Base-by-base conservation (phyloP, 2,888 invertebrate species). In the Chrysina gloriosa region DNA sequence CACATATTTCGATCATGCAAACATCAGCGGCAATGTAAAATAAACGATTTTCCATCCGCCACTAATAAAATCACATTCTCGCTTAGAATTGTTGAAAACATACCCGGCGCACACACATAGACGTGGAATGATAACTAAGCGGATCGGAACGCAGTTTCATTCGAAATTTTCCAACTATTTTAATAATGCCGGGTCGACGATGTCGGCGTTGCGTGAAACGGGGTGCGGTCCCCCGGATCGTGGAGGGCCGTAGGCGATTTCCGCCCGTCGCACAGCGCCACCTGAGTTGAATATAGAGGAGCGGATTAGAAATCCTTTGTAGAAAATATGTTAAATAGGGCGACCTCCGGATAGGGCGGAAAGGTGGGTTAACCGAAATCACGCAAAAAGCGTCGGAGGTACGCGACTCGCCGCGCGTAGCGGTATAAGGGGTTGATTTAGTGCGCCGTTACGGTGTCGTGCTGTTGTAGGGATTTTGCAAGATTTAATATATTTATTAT, bases 141-240 rank as follows among this genome's bases (percentile, higher is more conserved):
- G 14, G 19, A 7, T 7, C 27, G 58, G 58, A 27, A 61, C 25
- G 27, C 42, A 61, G 27, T 42, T 61, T 58, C 58, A 42, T 42
- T 42, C 42, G 42, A 61, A 61, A 61, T 61, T 61, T 61, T 61
- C 58, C 58, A 61, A 61, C 58, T 61, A 61, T 61, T 61, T 61
- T 61, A 61, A 61, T 61, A 61, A 61, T 42, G n/a, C 58, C 58
- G 19, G 14, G 39, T 14, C 4, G 52, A 16, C 34, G 31, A 4
- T 52, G 52, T 31, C 58, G 27, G n/a, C 21, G 14, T 9, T 42
- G 42, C 39, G 42, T 42, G 27, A 42, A 61, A 39, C 42, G 42
- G 14, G 52, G 19, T 16, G 31, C 27, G 9, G 25, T 27, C 25
- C 7, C 27, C 19, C 27, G 11, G 1, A 6, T 45, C 27, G 7